These are phyloP conservation scores for Aphodius granarius DNA, from an alignment of 2,888 invertebrate species.

Conservation along the genomic window DNA sequence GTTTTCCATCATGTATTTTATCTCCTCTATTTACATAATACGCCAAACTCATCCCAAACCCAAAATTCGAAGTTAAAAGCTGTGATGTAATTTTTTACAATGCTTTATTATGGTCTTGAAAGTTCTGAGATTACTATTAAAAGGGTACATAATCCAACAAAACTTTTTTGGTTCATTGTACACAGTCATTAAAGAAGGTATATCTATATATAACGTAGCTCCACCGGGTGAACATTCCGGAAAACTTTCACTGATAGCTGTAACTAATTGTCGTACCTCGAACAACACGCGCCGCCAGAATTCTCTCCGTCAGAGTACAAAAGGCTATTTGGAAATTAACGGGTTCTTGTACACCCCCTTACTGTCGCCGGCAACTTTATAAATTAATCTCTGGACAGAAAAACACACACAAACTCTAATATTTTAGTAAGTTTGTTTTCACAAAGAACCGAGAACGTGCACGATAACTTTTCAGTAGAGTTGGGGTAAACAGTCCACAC, in stretches of 20 bases:
- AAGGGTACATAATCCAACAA: not conserved
- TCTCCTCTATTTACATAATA: too few relatives aligned
- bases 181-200: not conserved
- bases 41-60: too few relatives aligned
- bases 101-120: too few relatives aligned
- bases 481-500: not conserved
- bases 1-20: too few relatives aligned
- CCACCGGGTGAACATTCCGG: not conserved
- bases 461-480: not conserved
- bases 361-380: not conserved
- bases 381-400: not conserved
- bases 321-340: not conserved
- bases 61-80: too few relatives aligned
- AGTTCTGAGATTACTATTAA: too few relatives aligned
- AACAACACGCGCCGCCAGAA: not conserved
- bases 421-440: not conserved
- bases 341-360: not conserved
- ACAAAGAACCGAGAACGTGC: not conserved
- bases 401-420: not conserved
- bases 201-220: not conserved
- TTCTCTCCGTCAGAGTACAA: not conserved
- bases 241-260: not conserved
- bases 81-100: too few relatives aligned
- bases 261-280: not conserved
- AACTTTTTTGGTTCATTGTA: not conserved